A percentile compares a stretch with the other conserved stretches of the same genome.
These are phyloP conservation scores for Perccottus glenii DNA, from an alignment of 2,113 vertebrate species.

Conservation along the genomic window DNA sequence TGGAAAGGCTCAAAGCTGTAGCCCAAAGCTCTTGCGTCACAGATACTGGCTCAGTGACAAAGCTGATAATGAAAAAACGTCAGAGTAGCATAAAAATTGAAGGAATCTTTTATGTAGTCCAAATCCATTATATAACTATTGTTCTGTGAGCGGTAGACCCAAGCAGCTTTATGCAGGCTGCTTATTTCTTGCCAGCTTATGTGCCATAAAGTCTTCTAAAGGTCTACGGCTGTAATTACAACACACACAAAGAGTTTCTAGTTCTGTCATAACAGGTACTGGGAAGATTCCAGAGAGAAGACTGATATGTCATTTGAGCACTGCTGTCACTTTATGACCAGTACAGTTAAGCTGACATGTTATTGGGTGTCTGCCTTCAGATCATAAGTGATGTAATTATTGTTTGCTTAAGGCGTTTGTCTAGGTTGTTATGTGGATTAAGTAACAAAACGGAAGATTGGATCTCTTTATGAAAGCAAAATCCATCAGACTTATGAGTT, in stretches of 20 bases:
- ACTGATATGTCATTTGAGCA: neutral
- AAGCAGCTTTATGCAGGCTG: conserved; percentile 25
- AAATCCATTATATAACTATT: conserved; percentile 43
- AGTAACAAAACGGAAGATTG: conserved; percentile 20
- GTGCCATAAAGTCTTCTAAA: neutral
- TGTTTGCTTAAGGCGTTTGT: conserved; percentile 22
- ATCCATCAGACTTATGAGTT: neutral
- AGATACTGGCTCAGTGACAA: neutral
- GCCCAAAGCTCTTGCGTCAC: neutral
- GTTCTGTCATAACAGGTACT: neutral
- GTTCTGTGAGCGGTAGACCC: neutral
- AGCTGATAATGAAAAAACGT: neutral
- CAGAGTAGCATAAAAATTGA: neutral
- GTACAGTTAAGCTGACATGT: conserved; percentile 30
- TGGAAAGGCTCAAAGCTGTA: neutral
- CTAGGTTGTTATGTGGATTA: conserved; percentile 3
- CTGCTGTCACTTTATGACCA: conserved; percentile 28
- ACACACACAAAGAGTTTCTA: neutral
- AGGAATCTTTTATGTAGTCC: conserved; percentile 8
- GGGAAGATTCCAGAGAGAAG: neutral
- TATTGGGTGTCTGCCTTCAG: conserved; percentile 29
- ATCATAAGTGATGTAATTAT: conserved; percentile 22
- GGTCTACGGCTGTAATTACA: neutral
- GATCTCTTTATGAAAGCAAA: conserved; percentile 19
- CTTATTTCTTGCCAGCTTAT: conserved; percentile 7